These are phyloP conservation scores for Salvelinus namaycush DNA, from an alignment of 2,113 vertebrate genomes.

Conservation along the genomic window DNA sequence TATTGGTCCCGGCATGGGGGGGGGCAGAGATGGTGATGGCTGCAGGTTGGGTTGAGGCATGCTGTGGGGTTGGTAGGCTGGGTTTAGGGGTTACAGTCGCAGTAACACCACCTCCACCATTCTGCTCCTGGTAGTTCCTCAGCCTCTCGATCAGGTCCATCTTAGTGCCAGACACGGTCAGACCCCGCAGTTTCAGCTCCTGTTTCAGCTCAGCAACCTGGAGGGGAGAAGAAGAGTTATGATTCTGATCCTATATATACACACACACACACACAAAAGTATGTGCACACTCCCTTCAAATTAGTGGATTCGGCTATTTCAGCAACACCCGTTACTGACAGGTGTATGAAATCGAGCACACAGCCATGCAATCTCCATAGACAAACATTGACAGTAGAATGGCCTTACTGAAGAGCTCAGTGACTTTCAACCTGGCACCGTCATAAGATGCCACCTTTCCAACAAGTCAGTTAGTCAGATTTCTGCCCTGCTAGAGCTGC, in stretches of 20 bases:
- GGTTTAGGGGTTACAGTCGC: conserved; percentile 44
- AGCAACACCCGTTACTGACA: background rate
- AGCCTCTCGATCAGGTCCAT: conserved; percentile 92
- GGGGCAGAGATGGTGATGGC: conserved; percentile 9
- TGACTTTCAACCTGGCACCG: too few relatives aligned
- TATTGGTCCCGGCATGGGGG: conserved; percentile 11
- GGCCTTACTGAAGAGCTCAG: too few relatives aligned
- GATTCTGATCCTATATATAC: too few relatives aligned
- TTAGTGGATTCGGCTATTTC: background rate
- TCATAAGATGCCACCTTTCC: too few relatives aligned
- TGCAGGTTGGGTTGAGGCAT: conserved; percentile 18
- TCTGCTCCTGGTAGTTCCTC: conserved; percentile 89
- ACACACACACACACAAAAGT: too few relatives aligned
- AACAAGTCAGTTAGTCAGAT: too few relatives aligned
- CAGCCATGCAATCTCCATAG: too few relatives aligned
- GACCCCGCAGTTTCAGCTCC: conserved; percentile 88
- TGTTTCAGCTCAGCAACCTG: conserved; percentile 96
- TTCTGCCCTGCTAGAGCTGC: too few relatives aligned
- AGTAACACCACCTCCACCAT: conserved; percentile 26
- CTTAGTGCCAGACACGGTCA: conserved; percentile 94
- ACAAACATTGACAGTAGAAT: too few relatives aligned
- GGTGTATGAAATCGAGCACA: too few relatives aligned
- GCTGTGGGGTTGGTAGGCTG: conserved; percentile 36
- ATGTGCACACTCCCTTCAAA: too few relatives aligned
- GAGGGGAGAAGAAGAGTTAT: conserved; percentile 18